A percentile compares a stretch with the other conserved stretches of the same genome.
Evolutionary conservation across 35 echinoderm and acorn worm genomes (phyloP).

Genomic region (Apostichopus japonicus): DNA sequence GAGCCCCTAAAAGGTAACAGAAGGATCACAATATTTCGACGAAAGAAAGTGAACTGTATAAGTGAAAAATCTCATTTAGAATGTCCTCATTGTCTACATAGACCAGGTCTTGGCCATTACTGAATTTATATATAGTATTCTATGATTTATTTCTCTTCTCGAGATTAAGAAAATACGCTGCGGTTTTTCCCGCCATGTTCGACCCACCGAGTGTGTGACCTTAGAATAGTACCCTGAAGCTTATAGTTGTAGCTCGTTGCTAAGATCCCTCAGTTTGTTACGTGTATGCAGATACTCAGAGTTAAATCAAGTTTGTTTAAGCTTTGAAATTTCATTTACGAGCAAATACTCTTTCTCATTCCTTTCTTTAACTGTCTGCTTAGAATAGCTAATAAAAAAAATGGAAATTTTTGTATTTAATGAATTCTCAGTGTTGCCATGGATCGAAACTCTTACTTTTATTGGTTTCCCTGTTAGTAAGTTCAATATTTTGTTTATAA

Average conservation of each 20-base stretch:
- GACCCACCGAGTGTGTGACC: constrained; percentile 8
- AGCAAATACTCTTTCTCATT: neutral
- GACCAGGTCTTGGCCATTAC: neutral
- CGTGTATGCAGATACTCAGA: constrained; percentile 7
- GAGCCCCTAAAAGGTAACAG: neutral
- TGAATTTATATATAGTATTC: neutral
- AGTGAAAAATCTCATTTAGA: neutral
- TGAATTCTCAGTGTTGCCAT: neutral
- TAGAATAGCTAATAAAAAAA: constrained; percentile 35
- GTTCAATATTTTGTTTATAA: neutral
- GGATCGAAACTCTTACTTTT: neutral
- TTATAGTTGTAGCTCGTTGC: constrained; percentile 23
- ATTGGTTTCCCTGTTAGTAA: neutral
- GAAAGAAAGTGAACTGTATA: constrained; percentile 1
- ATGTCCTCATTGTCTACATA: constrained; percentile 11
- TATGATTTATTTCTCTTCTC: constrained; percentile 17
- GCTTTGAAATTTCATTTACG: neutral
- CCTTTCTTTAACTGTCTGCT: neutral
- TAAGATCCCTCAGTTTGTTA: neutral
- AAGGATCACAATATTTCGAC: neutral
- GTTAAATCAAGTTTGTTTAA: neutral
- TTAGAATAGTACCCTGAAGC: constrained; percentile 20
- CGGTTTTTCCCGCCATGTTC: constrained; percentile 14
- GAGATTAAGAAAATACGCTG: constrained; percentile 29
- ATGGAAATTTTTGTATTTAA: neutral